These are phyloP conservation scores for Atherinomorus stipes DNA, from an alignment of 2,113 vertebrate species.

Conservation along the genomic window DNA sequence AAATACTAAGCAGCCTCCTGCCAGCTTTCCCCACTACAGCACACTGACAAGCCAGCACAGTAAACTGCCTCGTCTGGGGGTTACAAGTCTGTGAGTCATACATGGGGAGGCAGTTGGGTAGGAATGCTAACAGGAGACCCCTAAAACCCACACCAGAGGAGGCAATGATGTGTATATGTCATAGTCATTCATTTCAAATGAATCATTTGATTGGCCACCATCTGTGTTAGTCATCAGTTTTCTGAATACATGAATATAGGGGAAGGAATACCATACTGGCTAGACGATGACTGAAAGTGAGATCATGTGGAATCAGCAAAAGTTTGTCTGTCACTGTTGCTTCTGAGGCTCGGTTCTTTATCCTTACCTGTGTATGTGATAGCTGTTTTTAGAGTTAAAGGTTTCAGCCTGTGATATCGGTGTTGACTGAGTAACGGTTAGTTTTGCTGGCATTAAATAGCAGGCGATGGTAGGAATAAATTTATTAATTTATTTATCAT, in stretches of 20 bases:
- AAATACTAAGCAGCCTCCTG: constrained; percentile 56
- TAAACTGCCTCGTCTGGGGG: constrained; percentile 62
- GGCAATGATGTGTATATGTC: constrained; percentile 69
- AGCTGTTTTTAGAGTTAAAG: background rate
- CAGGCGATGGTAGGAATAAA: too few relatives aligned
- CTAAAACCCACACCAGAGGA: constrained; percentile 70
- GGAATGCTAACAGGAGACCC: constrained; percentile 74
- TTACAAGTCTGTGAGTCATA: constrained; percentile 73
- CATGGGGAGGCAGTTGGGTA: constrained; percentile 39
- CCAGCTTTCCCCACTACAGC: constrained; percentile 65
- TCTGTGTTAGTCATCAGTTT: constrained; percentile 68
- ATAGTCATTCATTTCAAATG: constrained; percentile 51
- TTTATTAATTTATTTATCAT: too few relatives aligned
- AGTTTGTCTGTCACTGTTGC: constrained; percentile 41
- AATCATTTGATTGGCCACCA: constrained; percentile 67
- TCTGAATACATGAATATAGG: constrained; percentile 59
- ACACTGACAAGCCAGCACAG: constrained; percentile 51
- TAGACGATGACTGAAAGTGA: constrained; percentile 73
- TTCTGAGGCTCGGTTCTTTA: constrained; percentile 23
- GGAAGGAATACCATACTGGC: constrained; percentile 53
- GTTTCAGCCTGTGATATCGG: background rate
- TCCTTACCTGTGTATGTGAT: background rate
- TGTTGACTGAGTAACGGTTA: background rate
- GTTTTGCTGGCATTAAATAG: too few relatives aligned
- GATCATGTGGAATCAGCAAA: constrained; percentile 56